A percentile compares a stretch with the other conserved stretches of the same genome.
Conservation (phyloP, 2,888 invertebrate species). For the Pollenia griseotomentosa region DNA sequence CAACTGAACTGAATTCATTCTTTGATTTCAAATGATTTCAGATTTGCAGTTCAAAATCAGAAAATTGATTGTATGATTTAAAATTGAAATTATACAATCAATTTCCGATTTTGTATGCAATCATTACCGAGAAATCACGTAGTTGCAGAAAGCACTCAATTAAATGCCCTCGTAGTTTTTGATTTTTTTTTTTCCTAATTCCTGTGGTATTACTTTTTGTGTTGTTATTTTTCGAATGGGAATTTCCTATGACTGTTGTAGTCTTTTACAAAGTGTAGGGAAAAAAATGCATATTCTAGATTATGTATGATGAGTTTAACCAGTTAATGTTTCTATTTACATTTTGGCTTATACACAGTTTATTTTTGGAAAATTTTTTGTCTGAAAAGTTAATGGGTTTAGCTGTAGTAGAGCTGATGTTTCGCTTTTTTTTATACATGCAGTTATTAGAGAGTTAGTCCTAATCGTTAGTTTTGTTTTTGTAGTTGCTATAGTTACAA, state of each 20-base stretch:
- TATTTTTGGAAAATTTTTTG: neutral
- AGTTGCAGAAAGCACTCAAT: no score
- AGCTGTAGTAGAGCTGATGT: constrained; percentile 9
- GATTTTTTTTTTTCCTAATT: no score
- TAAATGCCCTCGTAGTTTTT: no score
- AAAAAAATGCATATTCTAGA: neutral
- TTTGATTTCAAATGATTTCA: no score
- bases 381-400: constrained; percentile 49
- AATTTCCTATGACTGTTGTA: neutral
- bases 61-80: no score
- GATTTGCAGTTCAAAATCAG: no score
- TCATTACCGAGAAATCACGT: no score
- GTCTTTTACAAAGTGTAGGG: neutral
- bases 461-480: constrained; percentile 24
- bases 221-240: no score
- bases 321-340: constrained; percentile 23
- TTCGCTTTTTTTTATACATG: constrained; percentile 13
- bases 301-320: neutral
- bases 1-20: no score
- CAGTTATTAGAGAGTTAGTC: neutral
- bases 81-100: no score
- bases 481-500: constrained; percentile 40
- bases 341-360: constrained; percentile 2
- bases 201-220: no score
- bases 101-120: no score